Evolutionary conservation across 2,888 invertebrate species (phyloP).

Genomic region (Epiblema foenella): DNA sequence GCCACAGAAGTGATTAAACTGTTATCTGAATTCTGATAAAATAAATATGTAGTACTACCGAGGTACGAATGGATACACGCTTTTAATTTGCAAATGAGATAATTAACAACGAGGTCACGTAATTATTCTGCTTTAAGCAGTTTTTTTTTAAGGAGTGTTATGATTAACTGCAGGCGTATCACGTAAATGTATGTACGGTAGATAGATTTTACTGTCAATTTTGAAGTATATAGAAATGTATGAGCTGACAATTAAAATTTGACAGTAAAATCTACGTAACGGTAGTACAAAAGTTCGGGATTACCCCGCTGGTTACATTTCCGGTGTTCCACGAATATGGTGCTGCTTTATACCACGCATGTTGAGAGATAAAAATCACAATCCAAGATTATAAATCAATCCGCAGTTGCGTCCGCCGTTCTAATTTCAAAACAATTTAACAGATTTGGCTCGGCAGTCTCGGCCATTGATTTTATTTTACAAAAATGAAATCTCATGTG

Average conservation of each 20-base stretch:
- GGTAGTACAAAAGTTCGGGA: too few species aligned
- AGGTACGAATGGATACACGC: constrained; percentile 23
- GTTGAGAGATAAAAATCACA: constrained; percentile 17
- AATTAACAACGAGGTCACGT: constrained; percentile 39
- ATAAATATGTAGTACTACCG: constrained; percentile 13
- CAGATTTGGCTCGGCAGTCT: constrained; percentile 6
- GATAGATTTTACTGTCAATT: too few species aligned
- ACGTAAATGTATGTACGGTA: too few species aligned
- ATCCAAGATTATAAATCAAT: constrained; percentile 9
- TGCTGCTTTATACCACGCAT: constrained; percentile 26
- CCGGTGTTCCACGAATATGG: constrained; percentile 39
- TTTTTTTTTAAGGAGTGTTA: constrained; percentile 36
- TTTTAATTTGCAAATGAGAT: constrained; percentile 33
- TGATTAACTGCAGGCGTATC: too few species aligned
- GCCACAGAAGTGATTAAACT: constrained; percentile 23
- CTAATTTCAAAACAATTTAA: constrained; percentile 19
- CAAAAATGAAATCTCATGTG: constrained; percentile 7
- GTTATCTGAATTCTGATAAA: constrained; percentile 37
- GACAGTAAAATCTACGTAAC: too few species aligned
- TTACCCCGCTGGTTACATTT: constrained; percentile 34
- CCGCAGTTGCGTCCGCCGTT: background rate
- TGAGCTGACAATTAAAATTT: too few species aligned
- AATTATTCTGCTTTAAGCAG: constrained; percentile 31
- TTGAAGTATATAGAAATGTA: too few species aligned
- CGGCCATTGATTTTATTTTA: constrained; percentile 9